Evolutionary conservation across 1,140 invertebrate species (phyloP).

Genomic region (Aphaenogaster ashmeadi): DNA sequence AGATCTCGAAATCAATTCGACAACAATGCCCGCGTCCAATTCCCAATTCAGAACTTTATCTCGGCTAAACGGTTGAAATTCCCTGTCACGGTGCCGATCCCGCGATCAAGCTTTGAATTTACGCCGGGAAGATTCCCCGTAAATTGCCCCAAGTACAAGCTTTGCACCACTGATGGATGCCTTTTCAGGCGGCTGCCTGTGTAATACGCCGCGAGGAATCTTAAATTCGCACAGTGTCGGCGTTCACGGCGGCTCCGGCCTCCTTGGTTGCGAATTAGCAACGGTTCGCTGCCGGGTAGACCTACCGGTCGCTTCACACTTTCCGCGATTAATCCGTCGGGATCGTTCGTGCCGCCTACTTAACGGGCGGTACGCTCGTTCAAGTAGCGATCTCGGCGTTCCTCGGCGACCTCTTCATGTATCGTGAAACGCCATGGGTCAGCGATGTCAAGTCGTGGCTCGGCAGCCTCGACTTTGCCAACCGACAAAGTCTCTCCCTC

Average conservation of each 20-base stretch:
- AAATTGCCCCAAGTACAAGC: slow-evolving; percentile 34
- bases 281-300: slow-evolving; percentile 72
- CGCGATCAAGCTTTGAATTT: neutral
- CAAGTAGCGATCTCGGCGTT: slow-evolving; percentile 80
- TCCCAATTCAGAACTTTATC: neutral
- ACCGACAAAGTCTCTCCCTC: slow-evolving; percentile 60
- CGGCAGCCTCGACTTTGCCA: slow-evolving; percentile 67
- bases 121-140: slow-evolving; percentile 22
- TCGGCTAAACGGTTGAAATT: neutral
- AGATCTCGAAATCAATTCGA: slow-evolving; percentile 15
- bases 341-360: slow-evolving; percentile 77
- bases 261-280: slow-evolving; percentile 69
- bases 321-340: slow-evolving; percentile 81
- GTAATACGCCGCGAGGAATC: slow-evolving; percentile 57
- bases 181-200: slow-evolving; percentile 24
- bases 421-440: slow-evolving; percentile 81
- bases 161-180: slow-evolving; percentile 34
- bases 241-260: slow-evolving; percentile 29
- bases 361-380: slow-evolving; percentile 73
- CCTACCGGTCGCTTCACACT: slow-evolving; percentile 77
- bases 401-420: slow-evolving; percentile 80
- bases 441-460: slow-evolving; percentile 81
- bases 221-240: slow-evolving; percentile 58
- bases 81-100: slow-evolving; percentile 8
- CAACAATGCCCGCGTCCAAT: neutral